Evolutionary conservation across 2,888 invertebrate genomes (phyloP).

Genomic region (Tuta absoluta): DNA sequence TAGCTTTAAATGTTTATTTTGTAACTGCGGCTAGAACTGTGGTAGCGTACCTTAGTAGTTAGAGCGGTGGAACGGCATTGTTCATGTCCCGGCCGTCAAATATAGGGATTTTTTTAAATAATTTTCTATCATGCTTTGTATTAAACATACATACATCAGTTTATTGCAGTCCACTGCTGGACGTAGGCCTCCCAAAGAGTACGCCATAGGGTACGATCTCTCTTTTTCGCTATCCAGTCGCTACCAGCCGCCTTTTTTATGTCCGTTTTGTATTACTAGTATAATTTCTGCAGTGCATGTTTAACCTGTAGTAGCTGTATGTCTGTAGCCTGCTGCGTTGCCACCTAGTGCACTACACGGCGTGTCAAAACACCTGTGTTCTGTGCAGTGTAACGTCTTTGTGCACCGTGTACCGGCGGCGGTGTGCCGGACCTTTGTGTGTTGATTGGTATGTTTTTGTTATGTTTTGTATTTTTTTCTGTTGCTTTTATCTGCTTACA

Average conservation of each 20-base stretch:
- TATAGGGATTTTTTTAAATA: too few species aligned
- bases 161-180: too few species aligned
- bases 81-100: too few species aligned
- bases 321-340: conserved; percentile 62
- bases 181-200: too few species aligned
- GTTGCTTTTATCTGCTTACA: background rate
- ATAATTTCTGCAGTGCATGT: background rate
- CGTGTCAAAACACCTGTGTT: conserved; percentile 69
- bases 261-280: background rate
- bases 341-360: conserved; percentile 74
- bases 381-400: conserved; percentile 65
- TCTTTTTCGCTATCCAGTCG: too few species aligned
- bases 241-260: background rate
- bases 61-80: too few species aligned
- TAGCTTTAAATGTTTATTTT: too few species aligned
- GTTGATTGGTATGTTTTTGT: conserved; percentile 68
- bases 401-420: conserved; percentile 66
- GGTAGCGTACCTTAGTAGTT: too few species aligned
- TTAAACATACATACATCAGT: too few species aligned
- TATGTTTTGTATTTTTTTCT: conserved; percentile 18
- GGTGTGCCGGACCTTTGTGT: conserved; percentile 70
- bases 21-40: too few species aligned
- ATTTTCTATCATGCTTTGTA: too few species aligned
- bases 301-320: conserved; percentile 35
- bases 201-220: too few species aligned